Conservation (phyloP, 2,888 invertebrate genomes). For the Cyaniris semiargus region DNA sequence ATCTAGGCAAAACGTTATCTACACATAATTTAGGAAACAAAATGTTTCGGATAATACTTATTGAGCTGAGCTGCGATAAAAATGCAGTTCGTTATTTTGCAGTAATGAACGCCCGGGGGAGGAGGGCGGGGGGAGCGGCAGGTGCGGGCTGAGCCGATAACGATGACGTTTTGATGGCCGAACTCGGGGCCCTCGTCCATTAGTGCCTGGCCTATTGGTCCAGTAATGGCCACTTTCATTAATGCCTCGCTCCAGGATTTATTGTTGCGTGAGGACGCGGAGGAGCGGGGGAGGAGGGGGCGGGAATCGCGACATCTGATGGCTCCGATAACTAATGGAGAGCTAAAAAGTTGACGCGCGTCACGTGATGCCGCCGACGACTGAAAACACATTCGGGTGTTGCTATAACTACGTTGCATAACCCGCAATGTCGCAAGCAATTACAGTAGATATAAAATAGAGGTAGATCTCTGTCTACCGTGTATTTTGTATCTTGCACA, state of each 20-base stretch:
- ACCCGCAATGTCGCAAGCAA: too few species aligned
- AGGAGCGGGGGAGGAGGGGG: not conserved
- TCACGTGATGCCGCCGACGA: not conserved
- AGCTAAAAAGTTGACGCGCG: not conserved
- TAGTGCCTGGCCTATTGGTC: conserved; percentile 2
- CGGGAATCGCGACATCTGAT: conserved; percentile 7
- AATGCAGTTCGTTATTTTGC: not conserved
- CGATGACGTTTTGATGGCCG: conserved; percentile 23
- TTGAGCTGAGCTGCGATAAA: not conserved
- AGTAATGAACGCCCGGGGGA: not conserved
- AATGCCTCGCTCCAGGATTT: conserved; percentile 15
- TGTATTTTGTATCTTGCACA: too few species aligned
- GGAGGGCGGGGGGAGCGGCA: not conserved
- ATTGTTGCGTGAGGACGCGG: conserved; percentile 1
- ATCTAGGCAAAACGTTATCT: not conserved
- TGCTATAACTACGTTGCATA: not conserved
- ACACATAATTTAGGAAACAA: not conserved
- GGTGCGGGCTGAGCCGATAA: conserved; percentile 14
- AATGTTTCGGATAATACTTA: not conserved
- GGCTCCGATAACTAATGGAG: conserved; percentile 3
- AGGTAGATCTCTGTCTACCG: too few species aligned
- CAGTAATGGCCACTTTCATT: conserved; percentile 17
- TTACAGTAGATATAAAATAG: too few species aligned
- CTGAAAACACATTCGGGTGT: not conserved
- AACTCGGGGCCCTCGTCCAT: not conserved